phyloP scores from a whole-genome alignment of 35 echinoderm and acorn worm genomes.

The Ophioderma brevispina region DNA sequence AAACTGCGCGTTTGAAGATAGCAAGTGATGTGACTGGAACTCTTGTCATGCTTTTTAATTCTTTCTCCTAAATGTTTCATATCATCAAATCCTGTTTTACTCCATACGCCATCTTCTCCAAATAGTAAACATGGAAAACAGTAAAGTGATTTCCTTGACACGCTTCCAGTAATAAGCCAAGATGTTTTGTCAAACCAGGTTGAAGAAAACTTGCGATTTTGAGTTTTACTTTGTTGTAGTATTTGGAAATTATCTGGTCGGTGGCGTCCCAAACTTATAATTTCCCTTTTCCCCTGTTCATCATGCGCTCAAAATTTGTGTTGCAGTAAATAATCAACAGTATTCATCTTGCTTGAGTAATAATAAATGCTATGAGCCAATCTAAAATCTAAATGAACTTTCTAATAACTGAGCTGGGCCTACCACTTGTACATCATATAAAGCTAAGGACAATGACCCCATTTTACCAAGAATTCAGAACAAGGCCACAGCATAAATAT shows the following conservation, averaged over 20 bases:
- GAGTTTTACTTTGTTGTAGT: neutral
- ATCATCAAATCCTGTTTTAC: neutral
- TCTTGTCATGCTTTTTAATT: neutral
- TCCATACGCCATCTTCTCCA: neutral
- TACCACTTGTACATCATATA: too few species aligned
- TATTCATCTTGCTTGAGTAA: too few species aligned
- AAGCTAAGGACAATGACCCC: too few species aligned
- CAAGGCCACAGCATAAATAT: too few species aligned
- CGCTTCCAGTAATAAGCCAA: neutral
- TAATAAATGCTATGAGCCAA: too few species aligned
- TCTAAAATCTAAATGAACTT: too few species aligned
- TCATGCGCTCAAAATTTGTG: neutral
- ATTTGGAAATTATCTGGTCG: neutral
- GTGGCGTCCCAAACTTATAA: neutral
- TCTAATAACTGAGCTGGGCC: too few species aligned
- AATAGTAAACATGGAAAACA: conserved; percentile 1
- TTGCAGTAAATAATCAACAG: neutral
- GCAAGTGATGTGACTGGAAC: neutral
- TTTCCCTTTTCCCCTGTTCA: neutral
- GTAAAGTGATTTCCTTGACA: neutral
- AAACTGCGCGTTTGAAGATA: neutral
- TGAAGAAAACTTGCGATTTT: neutral
- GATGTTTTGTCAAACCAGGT: neutral
- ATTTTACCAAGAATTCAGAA: too few species aligned
- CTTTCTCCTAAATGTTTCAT: neutral